Conservation (phyloP, 2,797 vertebrate species). For the Acipenser transmontanus region DNA sequence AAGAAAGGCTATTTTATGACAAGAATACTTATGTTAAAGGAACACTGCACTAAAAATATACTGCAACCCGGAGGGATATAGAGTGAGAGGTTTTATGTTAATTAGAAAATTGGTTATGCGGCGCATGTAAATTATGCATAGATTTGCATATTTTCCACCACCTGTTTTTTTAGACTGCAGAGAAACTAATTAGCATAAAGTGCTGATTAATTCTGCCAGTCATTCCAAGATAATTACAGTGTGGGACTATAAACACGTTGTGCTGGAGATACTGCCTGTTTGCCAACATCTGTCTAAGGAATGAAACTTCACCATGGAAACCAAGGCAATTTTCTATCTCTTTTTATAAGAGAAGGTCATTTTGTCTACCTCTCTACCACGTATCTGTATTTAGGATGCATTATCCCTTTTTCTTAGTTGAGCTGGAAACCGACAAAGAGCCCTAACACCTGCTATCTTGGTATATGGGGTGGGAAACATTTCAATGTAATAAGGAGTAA, state of each 20-base stretch:
- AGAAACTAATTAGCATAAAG: slow-evolving; percentile 94
- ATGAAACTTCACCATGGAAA: slow-evolving; percentile 67
- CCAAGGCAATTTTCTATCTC: slow-evolving; percentile 59
- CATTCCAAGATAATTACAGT: slow-evolving; percentile 67
- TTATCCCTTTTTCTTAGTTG: neutral
- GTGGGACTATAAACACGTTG: slow-evolving; percentile 68
- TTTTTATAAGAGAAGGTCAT: slow-evolving; percentile 61
- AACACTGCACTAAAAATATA: slow-evolving; percentile 55
- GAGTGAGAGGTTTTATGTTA: slow-evolving; percentile 62
- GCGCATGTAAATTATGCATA: slow-evolving; percentile 93
- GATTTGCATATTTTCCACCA: slow-evolving; percentile 98
- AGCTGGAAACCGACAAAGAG: neutral
- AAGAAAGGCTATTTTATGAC: no score
- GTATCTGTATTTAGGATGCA: slow-evolving; percentile 5
- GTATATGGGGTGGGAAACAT: neutral
- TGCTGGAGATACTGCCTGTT: slow-evolving; percentile 66
- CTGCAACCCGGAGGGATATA: slow-evolving; percentile 59
- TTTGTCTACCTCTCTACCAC: slow-evolving; percentile 27
- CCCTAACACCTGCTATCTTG: neutral
- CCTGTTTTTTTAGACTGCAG: slow-evolving; percentile 96
- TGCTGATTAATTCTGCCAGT: slow-evolving; percentile 90
- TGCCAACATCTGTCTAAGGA: slow-evolving; percentile 71
- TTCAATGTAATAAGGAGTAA: neutral
- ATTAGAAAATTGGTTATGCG: slow-evolving; percentile 86
- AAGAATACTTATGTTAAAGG: slow-evolving; percentile 32